Base-by-base conservation (phyloP, 92 coral and sea anemone genomes). In the Paramuricea clavata region DNA sequence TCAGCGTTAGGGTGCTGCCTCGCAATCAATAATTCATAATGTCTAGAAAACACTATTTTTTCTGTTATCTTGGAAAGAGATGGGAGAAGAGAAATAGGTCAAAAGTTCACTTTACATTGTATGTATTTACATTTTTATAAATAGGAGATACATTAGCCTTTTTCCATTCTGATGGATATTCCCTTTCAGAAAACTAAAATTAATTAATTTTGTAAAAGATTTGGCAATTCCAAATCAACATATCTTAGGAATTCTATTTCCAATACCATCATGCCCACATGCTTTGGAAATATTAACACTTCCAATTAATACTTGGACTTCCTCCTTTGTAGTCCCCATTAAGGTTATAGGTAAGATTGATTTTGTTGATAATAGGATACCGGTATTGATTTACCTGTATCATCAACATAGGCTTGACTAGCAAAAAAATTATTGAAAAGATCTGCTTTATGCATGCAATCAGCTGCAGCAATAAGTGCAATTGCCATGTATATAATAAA, bases 181-280 rank as follows among this genome's bases (percentile, higher is more conserved):
- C 62, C 26, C 62, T 23, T 23, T 16, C 62, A 16, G 62, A 54
- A 54, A 15, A 54, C 62, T 54, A 16, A 17, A 54, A 54, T 54
- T 54, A 54, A 54, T 54, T 54, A 54, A 54, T 54, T 54, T 54
- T 54, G 62, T 54, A 12, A 54, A 54, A 54, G n/a, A 54, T 12
- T 54, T 12, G 4, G 62, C 26, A 54, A 54, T 54, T 17, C 62
- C 62, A 54, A 16, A 54, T 2, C 13, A 4, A 54, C 62, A 54
- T 54, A 54, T 16, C 26, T 54, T 54, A 54, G 12, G 62, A 2
- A 54, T 54, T 54, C 26, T 54, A 54, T 54, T 54, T 16, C 62
- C 62, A 54, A 54, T 54, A 23, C 62, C 62, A 54, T 54, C 62
- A 54, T 54, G 62, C n/a, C 62, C 62, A 54, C 26, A 54, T 16